Conservation (phyloP, 2,797 vertebrate species). For the Nyctalus aviator region DNA sequence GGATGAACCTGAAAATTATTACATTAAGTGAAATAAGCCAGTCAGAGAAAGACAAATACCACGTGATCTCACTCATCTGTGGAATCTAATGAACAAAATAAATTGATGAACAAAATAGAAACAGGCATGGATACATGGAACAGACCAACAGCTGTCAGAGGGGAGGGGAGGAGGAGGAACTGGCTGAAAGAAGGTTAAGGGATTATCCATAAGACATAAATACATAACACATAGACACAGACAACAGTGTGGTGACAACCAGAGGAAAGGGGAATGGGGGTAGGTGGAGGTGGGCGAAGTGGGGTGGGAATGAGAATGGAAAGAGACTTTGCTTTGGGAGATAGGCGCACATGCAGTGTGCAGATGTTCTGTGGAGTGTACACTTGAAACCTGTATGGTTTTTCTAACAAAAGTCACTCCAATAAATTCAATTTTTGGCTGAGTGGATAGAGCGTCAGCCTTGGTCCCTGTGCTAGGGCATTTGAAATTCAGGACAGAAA, state of each 20-base stretch:
- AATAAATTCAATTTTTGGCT: too few species aligned
- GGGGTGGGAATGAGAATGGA: not conserved
- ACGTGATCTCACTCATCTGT: too few species aligned
- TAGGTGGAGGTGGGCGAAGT: not conserved
- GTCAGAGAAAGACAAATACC: not conserved
- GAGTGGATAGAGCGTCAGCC: too few species aligned
- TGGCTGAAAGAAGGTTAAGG: not conserved
- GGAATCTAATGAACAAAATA: too few species aligned
- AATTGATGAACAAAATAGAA: too few species aligned
- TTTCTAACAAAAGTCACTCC: not conserved
- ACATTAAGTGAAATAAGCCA: not conserved
- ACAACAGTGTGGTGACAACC: not conserved
- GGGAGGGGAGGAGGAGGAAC: not conserved
- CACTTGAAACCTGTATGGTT: not conserved
- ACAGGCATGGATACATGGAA: too few species aligned
- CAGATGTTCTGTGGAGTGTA: not conserved
- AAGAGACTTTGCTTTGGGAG: not conserved
- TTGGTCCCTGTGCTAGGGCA: too few species aligned
- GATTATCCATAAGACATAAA: not conserved
- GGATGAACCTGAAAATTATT: not conserved
- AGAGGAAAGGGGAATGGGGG: not conserved
- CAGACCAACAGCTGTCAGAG: not conserved
- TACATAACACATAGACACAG: not conserved
- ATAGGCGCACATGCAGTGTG: not conserved
- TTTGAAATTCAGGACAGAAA: too few species aligned